Percentiles rank a stretch among this genome's conserved stretches.
phyloP scores from a whole-genome alignment of 1,140 invertebrate species.

The Drosophila bipectinata region DNA sequence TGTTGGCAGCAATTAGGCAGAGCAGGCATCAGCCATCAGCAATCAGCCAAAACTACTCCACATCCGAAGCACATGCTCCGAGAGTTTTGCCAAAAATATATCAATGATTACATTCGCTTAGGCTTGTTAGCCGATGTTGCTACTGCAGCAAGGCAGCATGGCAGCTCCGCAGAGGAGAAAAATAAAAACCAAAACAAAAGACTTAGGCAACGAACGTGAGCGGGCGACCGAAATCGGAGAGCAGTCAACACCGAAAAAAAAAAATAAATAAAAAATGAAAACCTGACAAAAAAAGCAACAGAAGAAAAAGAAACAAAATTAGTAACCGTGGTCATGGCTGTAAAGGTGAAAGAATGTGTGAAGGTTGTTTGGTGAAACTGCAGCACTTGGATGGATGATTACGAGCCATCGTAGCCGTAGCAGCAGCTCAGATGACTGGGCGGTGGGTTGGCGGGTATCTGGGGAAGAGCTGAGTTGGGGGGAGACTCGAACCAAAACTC shows the following conservation, averaged over 20 bases:
- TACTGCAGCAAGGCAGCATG: slow-evolving; percentile 26
- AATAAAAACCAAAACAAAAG: slow-evolving; percentile 66
- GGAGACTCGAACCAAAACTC: slow-evolving; percentile 41
- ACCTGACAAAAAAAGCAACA: slow-evolving; percentile 38
- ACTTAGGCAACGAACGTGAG: slow-evolving; percentile 75
- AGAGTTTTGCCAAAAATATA: slow-evolving; percentile 77
- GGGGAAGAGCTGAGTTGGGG: background rate
- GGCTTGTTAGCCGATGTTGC: slow-evolving; percentile 43
- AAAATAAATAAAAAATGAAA: slow-evolving; percentile 69
- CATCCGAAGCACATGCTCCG: slow-evolving; percentile 24
- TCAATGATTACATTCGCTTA: slow-evolving; percentile 74
- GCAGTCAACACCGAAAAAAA: slow-evolving; percentile 17
- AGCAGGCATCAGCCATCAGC: slow-evolving; percentile 41
- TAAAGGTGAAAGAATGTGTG: slow-evolving; percentile 84
- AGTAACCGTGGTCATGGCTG: slow-evolving; percentile 84
- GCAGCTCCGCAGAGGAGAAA: slow-evolving; percentile 11
- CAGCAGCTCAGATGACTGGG: slow-evolving; percentile 55
- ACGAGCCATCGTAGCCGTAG: slow-evolving; percentile 50
- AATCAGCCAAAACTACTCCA: slow-evolving; percentile 5
- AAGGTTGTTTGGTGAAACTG: slow-evolving; percentile 83
- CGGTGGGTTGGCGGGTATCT: slow-evolving; percentile 1
- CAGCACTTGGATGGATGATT: slow-evolving; percentile 72
- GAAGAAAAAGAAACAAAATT: slow-evolving; percentile 52
- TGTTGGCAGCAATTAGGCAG: slow-evolving; percentile 78
- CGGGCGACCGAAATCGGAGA: slow-evolving; percentile 40